Evolutionary conservation across 2,797 vertebrate genomes (phyloP).

Genomic region (Hapalemur alaotrensis): DNA sequence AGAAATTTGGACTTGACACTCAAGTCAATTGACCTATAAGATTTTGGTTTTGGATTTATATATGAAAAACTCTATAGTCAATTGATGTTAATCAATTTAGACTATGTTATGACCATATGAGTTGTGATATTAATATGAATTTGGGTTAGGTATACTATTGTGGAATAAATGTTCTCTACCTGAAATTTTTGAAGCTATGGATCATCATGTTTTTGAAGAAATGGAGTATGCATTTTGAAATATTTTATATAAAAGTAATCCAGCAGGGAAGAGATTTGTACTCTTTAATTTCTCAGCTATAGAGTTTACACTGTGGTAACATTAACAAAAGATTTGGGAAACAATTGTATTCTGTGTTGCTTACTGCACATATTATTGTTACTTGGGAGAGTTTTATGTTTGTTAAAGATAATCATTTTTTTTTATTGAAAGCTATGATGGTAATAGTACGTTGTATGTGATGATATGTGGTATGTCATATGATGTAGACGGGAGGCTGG

Average conservation of each 20-base stretch:
- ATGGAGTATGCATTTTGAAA: neutral
- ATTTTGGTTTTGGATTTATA: neutral
- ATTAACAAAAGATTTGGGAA: neutral
- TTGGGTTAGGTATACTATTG: accelerated
- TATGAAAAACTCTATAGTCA: neutral
- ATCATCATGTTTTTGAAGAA: neutral
- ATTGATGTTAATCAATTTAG: neutral
- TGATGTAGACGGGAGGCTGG: neutral
- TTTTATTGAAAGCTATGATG: neutral
- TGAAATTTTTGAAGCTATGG: neutral
- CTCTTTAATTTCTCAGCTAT: neutral
- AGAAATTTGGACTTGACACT: neutral
- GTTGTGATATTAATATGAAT: neutral
- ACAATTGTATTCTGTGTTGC: neutral
- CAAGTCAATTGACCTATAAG: neutral
- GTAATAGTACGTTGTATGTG: neutral
- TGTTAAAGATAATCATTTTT: neutral
- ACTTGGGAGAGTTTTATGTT: neutral
- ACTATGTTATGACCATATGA: neutral
- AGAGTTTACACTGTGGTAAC: neutral
- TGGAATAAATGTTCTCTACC: neutral
- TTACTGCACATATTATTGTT: neutral
- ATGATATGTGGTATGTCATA: neutral
- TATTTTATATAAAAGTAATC: neutral
- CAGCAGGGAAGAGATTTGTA: neutral